Evolutionary conservation across 1,140 invertebrate species (phyloP).

Genomic region (Paraescarpia echinospica): DNA sequence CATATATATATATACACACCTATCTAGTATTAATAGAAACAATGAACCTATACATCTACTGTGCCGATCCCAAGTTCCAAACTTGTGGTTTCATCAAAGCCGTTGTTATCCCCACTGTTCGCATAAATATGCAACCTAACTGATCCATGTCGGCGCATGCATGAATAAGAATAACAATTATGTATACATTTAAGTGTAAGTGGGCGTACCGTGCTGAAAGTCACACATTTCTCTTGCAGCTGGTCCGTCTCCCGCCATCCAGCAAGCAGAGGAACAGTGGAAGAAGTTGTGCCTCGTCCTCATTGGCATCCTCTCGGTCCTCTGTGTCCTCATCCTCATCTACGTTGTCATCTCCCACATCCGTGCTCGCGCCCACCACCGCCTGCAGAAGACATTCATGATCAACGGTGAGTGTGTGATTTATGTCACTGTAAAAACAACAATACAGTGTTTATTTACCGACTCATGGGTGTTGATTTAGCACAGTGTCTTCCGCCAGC

Average conservation of each 20-base stretch:
- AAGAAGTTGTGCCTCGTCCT: not conserved
- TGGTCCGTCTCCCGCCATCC: not conserved
- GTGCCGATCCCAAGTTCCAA: too few species aligned
- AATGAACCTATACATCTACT: not conserved
- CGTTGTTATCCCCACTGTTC: not conserved
- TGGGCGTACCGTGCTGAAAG: not conserved
- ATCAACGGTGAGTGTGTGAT: not conserved
- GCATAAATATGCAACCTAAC: not conserved
- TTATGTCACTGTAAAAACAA: not conserved
- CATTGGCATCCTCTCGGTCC: not conserved
- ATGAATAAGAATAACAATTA: not conserved
- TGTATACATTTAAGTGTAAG: too few species aligned
- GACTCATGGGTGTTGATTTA: not conserved
- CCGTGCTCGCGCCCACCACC: not conserved
- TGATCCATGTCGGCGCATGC: not conserved
- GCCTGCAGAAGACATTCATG: not conserved
- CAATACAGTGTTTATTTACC: not conserved
- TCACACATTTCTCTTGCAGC: not conserved
- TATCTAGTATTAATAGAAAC: not conserved
- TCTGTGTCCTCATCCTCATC: not conserved
- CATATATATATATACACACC: too few species aligned
- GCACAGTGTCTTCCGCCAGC: not conserved
- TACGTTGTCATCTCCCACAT: not conserved
- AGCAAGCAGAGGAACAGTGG: not conserved
- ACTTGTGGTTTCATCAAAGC: not conserved